Conservation (phyloP, 2,888 invertebrate species). For the Carcina quercana region DNA sequence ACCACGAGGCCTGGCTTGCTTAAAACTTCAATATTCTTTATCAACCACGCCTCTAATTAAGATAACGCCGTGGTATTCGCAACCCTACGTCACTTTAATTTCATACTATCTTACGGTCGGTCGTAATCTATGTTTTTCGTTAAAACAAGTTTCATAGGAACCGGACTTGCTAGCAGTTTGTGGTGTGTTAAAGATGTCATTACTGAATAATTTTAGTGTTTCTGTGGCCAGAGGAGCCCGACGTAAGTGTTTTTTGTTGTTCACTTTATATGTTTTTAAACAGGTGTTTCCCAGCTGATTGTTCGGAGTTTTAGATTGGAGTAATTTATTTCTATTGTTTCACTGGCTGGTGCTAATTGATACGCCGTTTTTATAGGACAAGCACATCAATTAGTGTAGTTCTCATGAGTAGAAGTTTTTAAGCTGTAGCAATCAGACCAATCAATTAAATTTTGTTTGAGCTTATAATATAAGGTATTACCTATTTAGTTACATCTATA, state of each 20-base stretch:
- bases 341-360: no score
- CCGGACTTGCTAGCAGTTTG: constrained; percentile 15
- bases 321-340: no score
- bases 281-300: constrained; percentile 13
- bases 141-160: constrained; percentile 4
- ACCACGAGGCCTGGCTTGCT: background rate
- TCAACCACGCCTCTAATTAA: constrained; percentile 38
- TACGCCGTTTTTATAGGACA: no score
- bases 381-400: no score
- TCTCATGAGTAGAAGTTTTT: no score
- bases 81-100: constrained; percentile 8
- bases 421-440: no score
- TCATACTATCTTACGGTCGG: background rate
- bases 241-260: constrained; percentile 54
- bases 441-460: no score
- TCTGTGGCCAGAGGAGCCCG: constrained; percentile 50
- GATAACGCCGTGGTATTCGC: constrained; percentile 15
- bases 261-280: no score
- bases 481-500: no score
- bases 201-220: constrained; percentile 59
- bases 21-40: constrained; percentile 22
- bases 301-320: no score
- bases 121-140: background rate
- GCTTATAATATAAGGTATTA: no score
- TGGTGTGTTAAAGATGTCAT: constrained; percentile 38